Evolutionary conservation across 2,888 invertebrate genomes (phyloP), one percentile per base, ranked within the genome.

Genomic region (Macrophya alboannulata): DNA sequence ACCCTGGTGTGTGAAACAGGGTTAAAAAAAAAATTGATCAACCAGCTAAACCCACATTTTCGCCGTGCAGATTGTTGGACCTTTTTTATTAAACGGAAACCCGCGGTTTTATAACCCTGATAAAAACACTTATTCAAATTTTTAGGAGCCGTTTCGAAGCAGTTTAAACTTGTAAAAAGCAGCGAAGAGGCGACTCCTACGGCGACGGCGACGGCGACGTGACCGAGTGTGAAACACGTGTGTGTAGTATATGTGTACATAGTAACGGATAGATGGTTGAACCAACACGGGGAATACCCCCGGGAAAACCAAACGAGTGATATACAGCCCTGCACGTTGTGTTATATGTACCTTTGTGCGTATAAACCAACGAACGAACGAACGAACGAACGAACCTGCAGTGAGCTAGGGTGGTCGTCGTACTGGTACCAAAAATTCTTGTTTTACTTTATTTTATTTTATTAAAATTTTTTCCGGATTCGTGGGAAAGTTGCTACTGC

Each of bases 231-330:
- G 62, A 81, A 81, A 62, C 81, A 81, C 81, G 81, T 62, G 21
- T 81, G 62, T 55, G 74, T 71, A 4, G 21, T 68, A 68, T 68
- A 37, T 21, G 65, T 45, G 21, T n/a, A 15, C 48, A 55, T 55
- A 55, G 81, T 81, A 81, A 55, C 81, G 3, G 81, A 81, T 81
- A 81, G 59, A 81, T 81, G 81, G 81, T 51, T 51, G 62, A 81
- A 51, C 81, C 40, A 81, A 81, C 81, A 62, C 81, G 37, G 40
- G 59, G 51, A 77, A 40, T 17, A 74, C 62, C 81, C 81, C 12
- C 40, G 43, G 81, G 59, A 62, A 62, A 81, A 81, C 81, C 40
- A 81, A 81, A 81, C 81, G 81, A 81, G 81, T 81, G 81, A 81
- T 81, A 62, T 81, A 81, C 81, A 62, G 17, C 77, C 55, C 55